Conservation (phyloP, 1,140 invertebrate genomes). For the Ectropis grisescens region DNA sequence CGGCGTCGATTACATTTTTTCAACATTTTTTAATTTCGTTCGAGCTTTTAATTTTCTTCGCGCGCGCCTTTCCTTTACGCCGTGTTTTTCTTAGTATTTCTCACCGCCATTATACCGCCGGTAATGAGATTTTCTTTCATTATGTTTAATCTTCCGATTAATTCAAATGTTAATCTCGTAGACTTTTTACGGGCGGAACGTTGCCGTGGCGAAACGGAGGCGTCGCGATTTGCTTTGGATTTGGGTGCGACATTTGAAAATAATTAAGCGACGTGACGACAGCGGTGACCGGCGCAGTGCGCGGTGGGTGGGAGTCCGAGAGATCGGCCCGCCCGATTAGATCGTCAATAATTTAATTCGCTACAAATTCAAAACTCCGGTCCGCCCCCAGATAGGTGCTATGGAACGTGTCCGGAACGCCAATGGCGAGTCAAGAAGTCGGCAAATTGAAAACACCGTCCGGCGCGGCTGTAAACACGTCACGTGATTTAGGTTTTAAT, state of each 20-base stretch:
- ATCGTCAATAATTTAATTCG: slow-evolving; percentile 66
- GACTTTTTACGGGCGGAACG: slow-evolving; percentile 40
- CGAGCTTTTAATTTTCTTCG: slow-evolving; percentile 64
- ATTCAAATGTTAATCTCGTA: slow-evolving; percentile 67
- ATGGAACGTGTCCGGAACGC: slow-evolving; percentile 57
- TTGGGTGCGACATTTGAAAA: slow-evolving; percentile 41
- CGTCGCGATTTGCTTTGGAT: slow-evolving; percentile 30
- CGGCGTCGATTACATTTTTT: slow-evolving; percentile 67
- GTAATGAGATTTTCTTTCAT: slow-evolving; percentile 70
- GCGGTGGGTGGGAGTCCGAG: slow-evolving; percentile 16
- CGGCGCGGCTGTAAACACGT: slow-evolving; percentile 65
- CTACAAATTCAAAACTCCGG: slow-evolving; percentile 58
- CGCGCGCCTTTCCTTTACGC: slow-evolving; percentile 57
- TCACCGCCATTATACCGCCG: slow-evolving; percentile 61
- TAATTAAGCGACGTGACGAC: slow-evolving; percentile 62
- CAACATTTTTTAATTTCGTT: slow-evolving; percentile 67
- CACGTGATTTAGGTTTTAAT: slow-evolving; percentile 71
- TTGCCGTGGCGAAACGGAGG: slow-evolving; percentile 34
- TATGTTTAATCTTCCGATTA: slow-evolving; percentile 70
- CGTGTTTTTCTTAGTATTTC: slow-evolving; percentile 57
- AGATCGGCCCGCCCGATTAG: slow-evolving; percentile 45
- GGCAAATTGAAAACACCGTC: slow-evolving; percentile 69
- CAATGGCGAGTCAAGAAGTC: slow-evolving; percentile 51
- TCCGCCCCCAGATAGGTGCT: slow-evolving; percentile 48
- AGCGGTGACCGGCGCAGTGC: slow-evolving; percentile 10